These are phyloP conservation scores for Peromyscus leucopus DNA, from an alignment of 2,113 vertebrate genomes.

Conservation along the genomic window DNA sequence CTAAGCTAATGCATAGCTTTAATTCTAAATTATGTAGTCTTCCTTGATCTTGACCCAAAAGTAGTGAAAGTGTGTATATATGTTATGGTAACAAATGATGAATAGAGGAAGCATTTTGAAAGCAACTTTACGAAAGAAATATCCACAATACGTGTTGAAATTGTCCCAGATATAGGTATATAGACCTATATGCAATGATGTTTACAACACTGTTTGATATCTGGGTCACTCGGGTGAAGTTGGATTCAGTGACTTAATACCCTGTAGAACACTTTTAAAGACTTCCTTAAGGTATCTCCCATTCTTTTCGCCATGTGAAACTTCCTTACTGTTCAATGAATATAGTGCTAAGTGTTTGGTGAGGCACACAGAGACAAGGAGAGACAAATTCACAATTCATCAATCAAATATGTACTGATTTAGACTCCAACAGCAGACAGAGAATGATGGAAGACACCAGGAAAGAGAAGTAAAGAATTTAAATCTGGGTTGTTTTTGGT, in stretches of 20 bases:
- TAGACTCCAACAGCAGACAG: too few species aligned
- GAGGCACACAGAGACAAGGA: too few species aligned
- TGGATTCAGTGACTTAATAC: background rate
- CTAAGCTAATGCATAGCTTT: background rate
- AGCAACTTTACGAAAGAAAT: background rate
- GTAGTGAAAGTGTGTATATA: background rate
- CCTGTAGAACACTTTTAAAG: too few species aligned
- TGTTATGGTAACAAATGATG: background rate
- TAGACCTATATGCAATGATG: background rate
- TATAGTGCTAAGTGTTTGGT: too few species aligned
- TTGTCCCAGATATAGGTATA: background rate
- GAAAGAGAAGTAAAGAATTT: too few species aligned
- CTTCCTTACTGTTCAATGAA: too few species aligned
- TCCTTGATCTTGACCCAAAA: background rate
- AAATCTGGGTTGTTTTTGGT: too few species aligned
- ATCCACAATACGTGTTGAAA: background rate
- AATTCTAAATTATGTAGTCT: background rate
- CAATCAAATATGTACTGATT: too few species aligned
- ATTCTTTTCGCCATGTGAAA: too few species aligned
- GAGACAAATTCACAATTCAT: too few species aligned
- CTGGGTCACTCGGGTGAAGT: background rate
- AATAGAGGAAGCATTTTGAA: background rate
- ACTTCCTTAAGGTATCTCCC: too few species aligned
- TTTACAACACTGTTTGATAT: background rate
- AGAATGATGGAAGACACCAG: too few species aligned